These are phyloP conservation scores for Polyploca ridens DNA, from an alignment of 2,888 invertebrate genomes.

Conservation along the genomic window DNA sequence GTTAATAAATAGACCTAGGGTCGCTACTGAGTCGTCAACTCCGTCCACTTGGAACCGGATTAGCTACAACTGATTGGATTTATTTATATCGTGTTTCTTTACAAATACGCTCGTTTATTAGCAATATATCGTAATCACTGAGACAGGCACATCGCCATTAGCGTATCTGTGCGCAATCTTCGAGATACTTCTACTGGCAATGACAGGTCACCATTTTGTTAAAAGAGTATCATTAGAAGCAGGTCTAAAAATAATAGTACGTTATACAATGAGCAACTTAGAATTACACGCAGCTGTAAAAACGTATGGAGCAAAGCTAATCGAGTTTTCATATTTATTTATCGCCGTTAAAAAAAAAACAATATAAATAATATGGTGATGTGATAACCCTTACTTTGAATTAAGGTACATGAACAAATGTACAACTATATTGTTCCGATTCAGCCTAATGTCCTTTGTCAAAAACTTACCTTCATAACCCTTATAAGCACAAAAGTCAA, in stretches of 20 bases:
- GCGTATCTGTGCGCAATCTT: slow-evolving; percentile 3
- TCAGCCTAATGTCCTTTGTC: neutral
- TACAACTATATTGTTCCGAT: neutral
- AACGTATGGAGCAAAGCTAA: too few species aligned
- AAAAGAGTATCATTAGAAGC: neutral
- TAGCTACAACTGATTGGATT: slow-evolving; percentile 6
- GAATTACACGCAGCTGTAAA: too few species aligned
- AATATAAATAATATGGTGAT: too few species aligned
- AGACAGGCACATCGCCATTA: slow-evolving; percentile 8
- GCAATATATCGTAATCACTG: slow-evolving; percentile 7
- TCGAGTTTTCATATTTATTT: too few species aligned
- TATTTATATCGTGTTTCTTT: slow-evolving; percentile 9
- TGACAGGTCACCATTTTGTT: neutral
- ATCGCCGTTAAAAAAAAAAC: too few species aligned
- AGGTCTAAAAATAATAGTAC: neutral
- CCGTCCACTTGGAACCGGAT: neutral
- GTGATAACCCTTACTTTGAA: neutral
- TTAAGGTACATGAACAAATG: neutral
- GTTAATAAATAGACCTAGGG: slow-evolving; percentile 1
- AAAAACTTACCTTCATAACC: neutral
- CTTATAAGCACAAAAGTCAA: neutral
- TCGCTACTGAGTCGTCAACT: neutral
- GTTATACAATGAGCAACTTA: neutral
- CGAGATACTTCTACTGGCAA: neutral
- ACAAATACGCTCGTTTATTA: slow-evolving; percentile 6